These are phyloP conservation scores for Agrotis exclamationis DNA, from an alignment of 2,888 invertebrate genomes.

Conservation along the genomic window DNA sequence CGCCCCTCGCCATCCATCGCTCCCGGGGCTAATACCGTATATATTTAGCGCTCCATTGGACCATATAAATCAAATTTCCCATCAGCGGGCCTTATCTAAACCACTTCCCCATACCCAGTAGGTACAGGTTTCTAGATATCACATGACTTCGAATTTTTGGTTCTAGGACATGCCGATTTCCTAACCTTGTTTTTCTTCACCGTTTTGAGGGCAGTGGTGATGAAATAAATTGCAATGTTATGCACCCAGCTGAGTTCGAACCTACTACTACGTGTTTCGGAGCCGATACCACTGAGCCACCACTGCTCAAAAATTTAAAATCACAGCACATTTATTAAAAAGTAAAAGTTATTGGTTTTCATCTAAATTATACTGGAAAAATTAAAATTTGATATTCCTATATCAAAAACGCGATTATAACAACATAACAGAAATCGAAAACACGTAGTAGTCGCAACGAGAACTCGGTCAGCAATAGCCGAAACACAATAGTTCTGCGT, in stretches of 20 bases:
- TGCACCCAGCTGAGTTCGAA: too few relatives aligned
- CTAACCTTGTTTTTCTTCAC: too few relatives aligned
- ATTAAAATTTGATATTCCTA: background rate
- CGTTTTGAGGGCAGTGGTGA: too few relatives aligned
- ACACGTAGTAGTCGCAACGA: background rate
- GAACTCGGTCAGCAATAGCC: slow-evolving; percentile 9
- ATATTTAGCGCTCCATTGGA: slow-evolving; percentile 61
- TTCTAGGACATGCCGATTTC: too few relatives aligned
- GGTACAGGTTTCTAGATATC: too few relatives aligned
- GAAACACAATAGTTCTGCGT: slow-evolving; percentile 19
- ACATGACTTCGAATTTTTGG: too few relatives aligned
- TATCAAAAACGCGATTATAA: background rate
- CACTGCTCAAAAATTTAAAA: too few relatives aligned
- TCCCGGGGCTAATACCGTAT: slow-evolving; percentile 47
- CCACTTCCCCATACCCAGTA: slow-evolving; percentile 56
- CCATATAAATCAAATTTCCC: slow-evolving; percentile 63
- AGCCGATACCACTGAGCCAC: too few relatives aligned
- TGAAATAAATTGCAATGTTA: too few relatives aligned
- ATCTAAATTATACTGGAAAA: background rate
- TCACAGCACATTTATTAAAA: background rate
- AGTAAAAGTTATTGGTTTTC: background rate
- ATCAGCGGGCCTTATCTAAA: slow-evolving; percentile 55
- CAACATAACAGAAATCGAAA: background rate
- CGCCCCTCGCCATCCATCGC: slow-evolving; percentile 37
- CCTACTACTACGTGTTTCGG: too few relatives aligned